Base-by-base conservation (phyloP, 2,888 invertebrate species). In the Trisateles emortualis region DNA sequence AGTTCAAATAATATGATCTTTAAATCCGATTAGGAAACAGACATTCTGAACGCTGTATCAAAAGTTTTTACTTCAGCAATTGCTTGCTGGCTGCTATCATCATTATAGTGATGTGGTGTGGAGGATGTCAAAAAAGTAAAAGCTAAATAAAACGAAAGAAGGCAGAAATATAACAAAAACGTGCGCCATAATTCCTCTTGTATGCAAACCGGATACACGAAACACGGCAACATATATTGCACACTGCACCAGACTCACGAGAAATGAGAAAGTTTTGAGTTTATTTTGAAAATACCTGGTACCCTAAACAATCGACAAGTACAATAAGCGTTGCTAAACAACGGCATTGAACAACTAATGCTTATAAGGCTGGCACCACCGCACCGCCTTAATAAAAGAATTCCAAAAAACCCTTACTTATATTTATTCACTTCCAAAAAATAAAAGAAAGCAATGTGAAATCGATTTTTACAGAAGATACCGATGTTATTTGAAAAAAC, bases 11-110 rank as follows among this genome's bases (percentile, higher is more conserved):
- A 52, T 19, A n/a, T n/a, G 33, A 38, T 43, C 16, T 48, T 57
- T 36, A 51, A 57, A 57, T 51, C 52, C 11, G 52, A 52, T 44
- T 57, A 57, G 11, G 52, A 57, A 47, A 36, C 17, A 30, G 35
- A 17, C 6, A 36, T 36, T 17, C 35, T 36, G 17, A 17, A 36
- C 17, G 35, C 17, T 8, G 35, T 13, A 36, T 36, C 16, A 1
- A 36, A 16, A 9, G 16, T 36, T 36, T 3, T 16, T 16, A 6
- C 16, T 17, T 36, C 35, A 17, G 35, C 9, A 36, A 16, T 17
- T 17, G 17, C 17, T 36, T 36, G n/a, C 35, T 17, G 35, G 35
- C 9, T 36, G 17, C 35, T 36, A 16, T 36, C 35, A 36, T 17
- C 35, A 36, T 36, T 36, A 36, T 10, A 36, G 35, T 16, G 35